Evolutionary conservation across 2,113 vertebrate genomes (phyloP).

Genomic region (Pomatorhinus ruficollis): DNA sequence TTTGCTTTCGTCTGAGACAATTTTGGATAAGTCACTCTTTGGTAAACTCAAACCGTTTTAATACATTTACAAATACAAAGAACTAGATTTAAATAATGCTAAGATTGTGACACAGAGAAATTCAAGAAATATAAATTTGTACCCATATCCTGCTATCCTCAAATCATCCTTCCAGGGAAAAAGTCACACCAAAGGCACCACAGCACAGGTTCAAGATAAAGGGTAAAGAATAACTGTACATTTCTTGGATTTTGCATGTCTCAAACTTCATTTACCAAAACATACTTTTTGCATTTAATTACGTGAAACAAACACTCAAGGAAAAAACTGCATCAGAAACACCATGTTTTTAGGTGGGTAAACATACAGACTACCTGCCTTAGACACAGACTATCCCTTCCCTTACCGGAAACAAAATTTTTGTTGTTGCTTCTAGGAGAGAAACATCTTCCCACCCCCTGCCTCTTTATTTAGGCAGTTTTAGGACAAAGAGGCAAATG

Average conservation of each 20-base stretch:
- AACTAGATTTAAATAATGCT: conserved; percentile 61
- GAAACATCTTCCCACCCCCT: not conserved
- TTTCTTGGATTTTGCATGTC: conserved; percentile 66
- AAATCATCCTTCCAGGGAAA: conserved; percentile 16
- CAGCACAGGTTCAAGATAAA: conserved; percentile 20
- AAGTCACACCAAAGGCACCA: conserved; percentile 57
- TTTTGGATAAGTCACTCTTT: conserved; percentile 86
- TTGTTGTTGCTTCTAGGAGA: conserved; percentile 40
- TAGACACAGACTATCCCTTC: conserved; percentile 29
- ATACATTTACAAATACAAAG: conserved; percentile 71
- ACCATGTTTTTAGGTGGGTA: conserved; percentile 56
- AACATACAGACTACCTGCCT: conserved; percentile 62
- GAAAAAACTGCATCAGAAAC: conserved; percentile 67
- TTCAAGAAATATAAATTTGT: conserved; percentile 56
- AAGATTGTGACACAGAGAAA: conserved; percentile 67
- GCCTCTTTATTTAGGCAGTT: conserved; percentile 49
- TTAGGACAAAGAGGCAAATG: conserved; percentile 62
- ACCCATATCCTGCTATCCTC: conserved; percentile 41
- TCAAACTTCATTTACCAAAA: conserved; percentile 64
- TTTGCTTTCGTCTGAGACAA: conserved; percentile 76
- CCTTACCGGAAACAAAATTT: conserved; percentile 23
- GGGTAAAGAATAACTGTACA: conserved; percentile 36
- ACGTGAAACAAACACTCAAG: conserved; percentile 46
- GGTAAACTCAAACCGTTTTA: conserved; percentile 82
- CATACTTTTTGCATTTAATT: conserved; percentile 61